A percentile compares a stretch with the other conserved stretches of the same genome.
Conservation (phyloP, 2,888 invertebrate species). For the Scrobipalpa costella region DNA sequence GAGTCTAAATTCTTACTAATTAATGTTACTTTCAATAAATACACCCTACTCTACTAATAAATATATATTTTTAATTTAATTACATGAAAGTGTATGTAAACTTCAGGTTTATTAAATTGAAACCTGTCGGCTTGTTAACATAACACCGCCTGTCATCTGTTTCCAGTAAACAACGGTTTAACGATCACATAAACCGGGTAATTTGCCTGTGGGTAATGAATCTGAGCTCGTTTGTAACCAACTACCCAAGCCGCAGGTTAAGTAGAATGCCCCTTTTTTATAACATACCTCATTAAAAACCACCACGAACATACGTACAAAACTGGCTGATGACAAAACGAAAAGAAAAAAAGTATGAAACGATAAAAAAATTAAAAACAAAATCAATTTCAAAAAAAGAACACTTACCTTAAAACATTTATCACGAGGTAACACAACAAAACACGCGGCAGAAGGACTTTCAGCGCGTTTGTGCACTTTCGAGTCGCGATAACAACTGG, state of each 20-base stretch:
- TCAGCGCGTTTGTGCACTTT: slow-evolving; percentile 46
- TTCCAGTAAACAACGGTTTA: not conserved
- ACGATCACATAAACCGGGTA: not conserved
- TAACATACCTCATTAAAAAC: slow-evolving; percentile 10
- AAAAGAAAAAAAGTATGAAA: not conserved
- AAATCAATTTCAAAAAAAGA: not conserved
- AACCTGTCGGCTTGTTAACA: slow-evolving; percentile 3
- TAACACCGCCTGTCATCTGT: slow-evolving; percentile 8
- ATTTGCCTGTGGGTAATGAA: slow-evolving; percentile 8
- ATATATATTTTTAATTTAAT: too few species aligned
- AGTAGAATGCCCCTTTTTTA: slow-evolving; percentile 24
- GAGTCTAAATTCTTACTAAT: too few species aligned
- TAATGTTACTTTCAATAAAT: too few species aligned
- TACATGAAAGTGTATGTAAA: not conserved
- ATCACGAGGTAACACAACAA: slow-evolving; percentile 58
- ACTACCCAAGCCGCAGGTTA: slow-evolving; percentile 3
- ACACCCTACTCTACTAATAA: too few species aligned
- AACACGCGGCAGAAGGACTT: slow-evolving; percentile 46
- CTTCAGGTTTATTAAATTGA: not conserved
- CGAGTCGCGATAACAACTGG: slow-evolving; percentile 62
- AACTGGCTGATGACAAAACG: not conserved
- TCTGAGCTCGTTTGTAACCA: not conserved
- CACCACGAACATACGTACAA: not conserved
- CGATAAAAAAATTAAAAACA: not conserved
- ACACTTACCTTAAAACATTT: slow-evolving; percentile 70